Conservation (phyloP, 1,140 invertebrate genomes). For the Micrasema minimum region DNA sequence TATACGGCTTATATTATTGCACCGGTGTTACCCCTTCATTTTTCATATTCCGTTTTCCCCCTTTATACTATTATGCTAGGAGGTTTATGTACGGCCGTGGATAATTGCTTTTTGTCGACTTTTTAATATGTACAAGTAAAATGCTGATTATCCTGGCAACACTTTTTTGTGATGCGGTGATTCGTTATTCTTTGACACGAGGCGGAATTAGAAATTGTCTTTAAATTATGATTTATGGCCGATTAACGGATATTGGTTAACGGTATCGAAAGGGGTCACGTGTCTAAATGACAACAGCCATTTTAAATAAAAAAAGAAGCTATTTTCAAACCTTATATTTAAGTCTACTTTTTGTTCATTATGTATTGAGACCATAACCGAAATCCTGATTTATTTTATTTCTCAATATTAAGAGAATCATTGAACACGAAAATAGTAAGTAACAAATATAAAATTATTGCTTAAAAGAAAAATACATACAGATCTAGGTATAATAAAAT, state of each 20-base stretch:
- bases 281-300: constrained; percentile 22
- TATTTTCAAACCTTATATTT: no score
- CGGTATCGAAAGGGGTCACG: constrained; percentile 21
- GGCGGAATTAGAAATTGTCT: constrained; percentile 44
- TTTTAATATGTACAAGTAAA: constrained; percentile 46
- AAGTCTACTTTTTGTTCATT: no score
- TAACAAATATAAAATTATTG: no score
- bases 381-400: no score
- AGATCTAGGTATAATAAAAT: no score
- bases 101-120: constrained; percentile 49
- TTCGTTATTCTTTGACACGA: constrained; percentile 41
- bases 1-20: constrained; percentile 48
- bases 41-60: constrained; percentile 34
- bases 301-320: no score
- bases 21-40: constrained; percentile 44
- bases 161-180: constrained; percentile 18
- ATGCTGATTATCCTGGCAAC: constrained; percentile 13
- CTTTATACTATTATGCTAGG: constrained; percentile 39
- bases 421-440: no score
- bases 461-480: no score
- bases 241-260: constrained; percentile 30
- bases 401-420: no score
- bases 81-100: constrained; percentile 42
- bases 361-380: no score
- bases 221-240: constrained; percentile 50